Evolutionary conservation across 2,113 vertebrate species (phyloP).

Genomic region (Recurvirostra avosetta): DNA sequence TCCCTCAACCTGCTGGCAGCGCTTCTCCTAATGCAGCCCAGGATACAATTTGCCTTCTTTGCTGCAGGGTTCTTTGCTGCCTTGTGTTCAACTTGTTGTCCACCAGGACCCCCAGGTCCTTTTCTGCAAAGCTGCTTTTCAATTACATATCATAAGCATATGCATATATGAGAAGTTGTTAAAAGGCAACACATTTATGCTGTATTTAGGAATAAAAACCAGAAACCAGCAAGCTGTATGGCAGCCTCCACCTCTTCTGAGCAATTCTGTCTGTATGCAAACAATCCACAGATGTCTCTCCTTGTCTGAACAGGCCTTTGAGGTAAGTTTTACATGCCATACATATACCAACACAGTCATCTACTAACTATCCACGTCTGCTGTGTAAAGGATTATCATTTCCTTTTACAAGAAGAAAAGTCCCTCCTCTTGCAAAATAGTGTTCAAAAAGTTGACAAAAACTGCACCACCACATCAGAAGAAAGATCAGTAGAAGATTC

Average conservation of each 20-base stretch:
- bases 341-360: not conserved
- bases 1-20: rapidly evolving
- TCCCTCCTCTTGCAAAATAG: not conserved
- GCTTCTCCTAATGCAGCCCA: not conserved
- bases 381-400: not conserved
- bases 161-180: not conserved
- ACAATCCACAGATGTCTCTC: not conserved
- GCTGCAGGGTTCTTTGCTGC: not conserved
- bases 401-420: not conserved
- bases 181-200: not conserved
- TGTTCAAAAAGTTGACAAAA: not conserved
- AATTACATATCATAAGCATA: not conserved
- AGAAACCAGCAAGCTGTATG: not conserved
- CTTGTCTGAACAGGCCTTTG: not conserved
- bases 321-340: not conserved
- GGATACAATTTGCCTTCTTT: not conserved
- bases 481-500: not conserved
- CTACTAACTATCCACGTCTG: not conserved
- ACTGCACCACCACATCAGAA: not conserved
- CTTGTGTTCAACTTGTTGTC: rapidly evolving
- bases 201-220: not conserved
- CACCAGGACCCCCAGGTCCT: not conserved
- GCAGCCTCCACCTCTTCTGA: not conserved
- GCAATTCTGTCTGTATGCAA: not conserved
- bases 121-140: not conserved